Percentiles rank a stretch among this genome's conserved stretches.
Evolutionary conservation across 2,888 invertebrate species (phyloP).

Genomic region (Dryobotodes eremita): DNA sequence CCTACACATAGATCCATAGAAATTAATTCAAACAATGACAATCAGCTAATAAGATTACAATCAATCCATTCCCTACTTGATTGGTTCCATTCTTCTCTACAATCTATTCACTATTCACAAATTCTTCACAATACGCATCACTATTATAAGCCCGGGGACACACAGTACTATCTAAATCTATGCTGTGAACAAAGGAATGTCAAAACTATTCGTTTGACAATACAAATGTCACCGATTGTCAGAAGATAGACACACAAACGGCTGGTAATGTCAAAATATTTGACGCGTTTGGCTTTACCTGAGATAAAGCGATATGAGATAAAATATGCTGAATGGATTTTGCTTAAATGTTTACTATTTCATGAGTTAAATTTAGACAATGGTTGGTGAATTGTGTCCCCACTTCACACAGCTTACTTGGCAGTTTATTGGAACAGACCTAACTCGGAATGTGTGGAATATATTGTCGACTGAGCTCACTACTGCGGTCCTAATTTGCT

Average conservation of each 20-base stretch:
- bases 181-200: constrained; percentile 64
- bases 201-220: constrained; percentile 68
- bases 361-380: constrained; percentile 32
- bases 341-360: constrained; percentile 53
- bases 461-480: constrained; percentile 14
- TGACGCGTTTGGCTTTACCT: constrained; percentile 64
- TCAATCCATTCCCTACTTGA: constrained; percentile 42
- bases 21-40: constrained; percentile 43
- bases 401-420: constrained; percentile 4
- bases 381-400: constrained; percentile 25
- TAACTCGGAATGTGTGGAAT: constrained; percentile 37
- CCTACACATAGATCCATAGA: neutral
- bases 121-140: constrained; percentile 48
- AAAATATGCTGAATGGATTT: constrained; percentile 48
- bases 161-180: constrained; percentile 53
- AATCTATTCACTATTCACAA: constrained; percentile 48
- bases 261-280: constrained; percentile 65
- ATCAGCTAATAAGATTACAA: constrained; percentile 44
- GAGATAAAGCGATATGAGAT: constrained; percentile 59
- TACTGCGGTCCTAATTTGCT: constrained; percentile 21
- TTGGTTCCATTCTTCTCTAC: constrained; percentile 51
- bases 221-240: constrained; percentile 66
- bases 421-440: neutral
- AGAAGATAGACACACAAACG: constrained; percentile 58
- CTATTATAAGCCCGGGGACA: constrained; percentile 18